phyloP scores from a whole-genome alignment of 2,888 invertebrate genomes.

The Orthosia gracilis region DNA sequence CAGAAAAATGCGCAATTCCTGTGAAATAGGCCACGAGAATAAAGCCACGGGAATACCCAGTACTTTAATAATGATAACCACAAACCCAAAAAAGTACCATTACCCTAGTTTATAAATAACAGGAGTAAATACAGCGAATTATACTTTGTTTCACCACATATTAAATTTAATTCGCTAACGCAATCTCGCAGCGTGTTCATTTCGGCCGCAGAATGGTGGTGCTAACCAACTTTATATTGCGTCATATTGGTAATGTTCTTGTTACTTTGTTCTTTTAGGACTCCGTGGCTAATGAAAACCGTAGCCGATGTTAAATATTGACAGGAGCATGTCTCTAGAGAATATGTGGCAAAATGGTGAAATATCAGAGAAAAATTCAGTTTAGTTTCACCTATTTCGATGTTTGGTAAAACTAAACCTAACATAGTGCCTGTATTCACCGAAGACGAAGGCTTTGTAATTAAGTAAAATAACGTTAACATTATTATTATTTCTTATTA shows the following conservation, averaged over 20 bases:
- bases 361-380: neutral
- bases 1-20: too few relatives aligned
- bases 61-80: neutral
- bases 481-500: too few relatives aligned
- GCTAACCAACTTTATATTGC: constrained; percentile 55
- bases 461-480: too few relatives aligned
- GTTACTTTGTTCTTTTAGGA: constrained; percentile 26
- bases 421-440: neutral
- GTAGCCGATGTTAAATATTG: constrained; percentile 31
- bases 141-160: constrained; percentile 41
- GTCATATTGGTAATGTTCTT: constrained; percentile 39
- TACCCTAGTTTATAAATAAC: constrained; percentile 19
- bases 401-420: neutral
- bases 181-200: constrained; percentile 59
- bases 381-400: neutral
- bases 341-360: neutral
- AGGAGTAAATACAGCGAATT: constrained; percentile 5
- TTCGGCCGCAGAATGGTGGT: constrained; percentile 54
- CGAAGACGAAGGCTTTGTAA: too few relatives aligned
- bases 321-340: constrained; percentile 16
- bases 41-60: neutral
- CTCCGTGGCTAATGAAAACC: constrained; percentile 14
- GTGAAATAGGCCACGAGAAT: too few relatives aligned
- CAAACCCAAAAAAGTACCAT: neutral
- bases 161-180: constrained; percentile 61